A percentile compares a stretch with the other conserved stretches of the same genome.
Evolutionary conservation across 1,140 invertebrate species (phyloP).

Genomic region (Diprion similis): DNA sequence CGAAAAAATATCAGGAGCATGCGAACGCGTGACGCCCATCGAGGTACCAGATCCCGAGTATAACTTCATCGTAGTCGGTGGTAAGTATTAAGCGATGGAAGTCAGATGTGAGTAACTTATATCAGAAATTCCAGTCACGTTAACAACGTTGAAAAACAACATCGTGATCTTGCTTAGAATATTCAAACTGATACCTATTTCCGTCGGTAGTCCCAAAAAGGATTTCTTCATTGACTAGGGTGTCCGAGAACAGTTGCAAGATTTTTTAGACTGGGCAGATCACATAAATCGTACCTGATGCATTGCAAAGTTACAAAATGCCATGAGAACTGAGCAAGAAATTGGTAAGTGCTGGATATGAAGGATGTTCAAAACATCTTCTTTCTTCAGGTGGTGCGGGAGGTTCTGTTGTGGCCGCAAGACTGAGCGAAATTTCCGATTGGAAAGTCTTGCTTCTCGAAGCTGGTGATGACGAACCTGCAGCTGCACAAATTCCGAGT

Average conservation of each 20-base stretch:
- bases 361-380: too few species aligned
- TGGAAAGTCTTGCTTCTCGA: constrained; percentile 64
- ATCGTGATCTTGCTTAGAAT: too few species aligned
- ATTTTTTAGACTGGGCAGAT: not conserved
- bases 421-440: constrained; percentile 52
- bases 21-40: constrained; percentile 44
- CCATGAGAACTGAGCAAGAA: too few species aligned
- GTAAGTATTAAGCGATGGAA: constrained; percentile 63
- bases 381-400: constrained; percentile 47
- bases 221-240: constrained; percentile 3
- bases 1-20: constrained; percentile 55
- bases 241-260: not conserved
- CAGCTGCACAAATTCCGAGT: constrained; percentile 48
- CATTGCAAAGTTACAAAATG: too few species aligned
- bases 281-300: too few species aligned
- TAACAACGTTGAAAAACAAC: too few species aligned
- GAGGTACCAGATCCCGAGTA: constrained; percentile 55
- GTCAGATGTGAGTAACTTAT: constrained; percentile 46
- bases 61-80: constrained; percentile 84
- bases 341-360: too few species aligned
- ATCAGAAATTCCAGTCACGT: too few species aligned
- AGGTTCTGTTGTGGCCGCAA: constrained; percentile 52
- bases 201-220: too few species aligned
- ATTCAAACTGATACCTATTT: too few species aligned
- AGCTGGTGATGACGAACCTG: constrained; percentile 62